Percentiles rank a stretch among this genome's conserved stretches.
Evolutionary conservation across 2,888 invertebrate species (phyloP).

Genomic region (Ophioninae sp.): DNA sequence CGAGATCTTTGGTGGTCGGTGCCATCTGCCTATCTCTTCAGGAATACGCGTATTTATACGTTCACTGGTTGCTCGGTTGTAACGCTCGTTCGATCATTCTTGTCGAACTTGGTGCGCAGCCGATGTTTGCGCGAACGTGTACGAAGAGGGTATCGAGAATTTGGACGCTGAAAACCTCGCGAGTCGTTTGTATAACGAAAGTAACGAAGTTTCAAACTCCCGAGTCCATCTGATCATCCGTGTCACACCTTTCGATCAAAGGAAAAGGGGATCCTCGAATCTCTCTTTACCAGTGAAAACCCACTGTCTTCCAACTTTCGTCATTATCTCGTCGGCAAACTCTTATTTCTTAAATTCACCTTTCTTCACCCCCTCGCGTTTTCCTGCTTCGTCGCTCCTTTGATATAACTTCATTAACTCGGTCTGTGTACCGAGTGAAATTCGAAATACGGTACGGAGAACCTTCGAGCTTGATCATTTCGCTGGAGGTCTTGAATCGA

Average conservation of each 20-base stretch:
- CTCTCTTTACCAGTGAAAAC: conserved; percentile 50
- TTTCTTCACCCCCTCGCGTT: not conserved
- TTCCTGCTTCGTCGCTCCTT: too few species aligned
- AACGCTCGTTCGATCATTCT: conserved; percentile 33
- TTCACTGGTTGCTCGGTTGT: conserved; percentile 9
- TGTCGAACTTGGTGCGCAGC: conserved; percentile 13
- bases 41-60: conserved; percentile 12
- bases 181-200: conserved; percentile 31
- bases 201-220: conserved; percentile 76
- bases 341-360: conserved; percentile 34
- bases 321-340: conserved; percentile 51
- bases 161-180: conserved; percentile 30
- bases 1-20: conserved; percentile 43
- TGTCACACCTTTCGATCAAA: conserved; percentile 76
- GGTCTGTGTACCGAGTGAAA: not conserved
- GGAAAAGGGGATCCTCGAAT: conserved; percentile 66
- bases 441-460: not conserved
- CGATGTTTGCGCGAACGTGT: conserved; percentile 29
- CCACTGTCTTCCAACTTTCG: conserved; percentile 45
- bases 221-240: conserved; percentile 74
- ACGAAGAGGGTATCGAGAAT: conserved; percentile 32
- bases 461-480: not conserved
- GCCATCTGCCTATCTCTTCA: not conserved
- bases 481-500: too few species aligned
- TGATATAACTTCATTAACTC: too few species aligned